A percentile compares a stretch with the other conserved stretches of the same genome.
Evolutionary conservation across 1,140 invertebrate species (phyloP).

Genomic region (Condylostylus longicornis): DNA sequence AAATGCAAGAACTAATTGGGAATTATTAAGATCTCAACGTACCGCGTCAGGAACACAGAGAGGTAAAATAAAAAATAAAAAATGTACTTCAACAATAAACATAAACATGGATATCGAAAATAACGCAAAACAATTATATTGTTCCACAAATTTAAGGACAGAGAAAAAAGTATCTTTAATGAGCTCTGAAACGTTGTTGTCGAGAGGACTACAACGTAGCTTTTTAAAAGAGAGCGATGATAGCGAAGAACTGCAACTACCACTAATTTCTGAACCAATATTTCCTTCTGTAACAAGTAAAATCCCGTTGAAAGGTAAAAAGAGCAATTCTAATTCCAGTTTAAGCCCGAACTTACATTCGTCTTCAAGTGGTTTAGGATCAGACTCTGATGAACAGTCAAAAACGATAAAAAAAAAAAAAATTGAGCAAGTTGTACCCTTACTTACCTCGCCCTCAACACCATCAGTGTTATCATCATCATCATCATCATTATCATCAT

Average conservation of each 20-base stretch:
- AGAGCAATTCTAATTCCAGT: conserved; percentile 39
- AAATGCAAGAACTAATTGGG: conserved; percentile 68
- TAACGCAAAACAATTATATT: conserved; percentile 10
- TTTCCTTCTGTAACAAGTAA: background rate
- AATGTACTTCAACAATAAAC: conserved; percentile 1
- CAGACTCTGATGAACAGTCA: conserved; percentile 34
- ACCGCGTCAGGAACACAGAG: conserved; percentile 4
- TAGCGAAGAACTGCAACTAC: too few species aligned
- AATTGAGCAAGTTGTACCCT: conserved; percentile 28
- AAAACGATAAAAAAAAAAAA: conserved; percentile 11
- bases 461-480: background rate
- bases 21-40: conserved; percentile 50
- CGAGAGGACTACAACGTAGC: conserved; percentile 1
- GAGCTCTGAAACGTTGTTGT: conserved; percentile 4
- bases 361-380: conserved; percentile 42
- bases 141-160: conserved; percentile 14
- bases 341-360: conserved; percentile 49
- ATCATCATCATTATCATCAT: background rate
- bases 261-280: too few species aligned
- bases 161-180: conserved; percentile 8
- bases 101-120: conserved; percentile 7
- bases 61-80: background rate
- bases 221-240: too few species aligned
- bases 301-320: conserved; percentile 36
- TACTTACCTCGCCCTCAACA: background rate